Percentiles rank a stretch among this genome's conserved stretches.
These are phyloP conservation scores for Archilochus colubris DNA, from an alignment of 2,113 vertebrate species.

Conservation along the genomic window DNA sequence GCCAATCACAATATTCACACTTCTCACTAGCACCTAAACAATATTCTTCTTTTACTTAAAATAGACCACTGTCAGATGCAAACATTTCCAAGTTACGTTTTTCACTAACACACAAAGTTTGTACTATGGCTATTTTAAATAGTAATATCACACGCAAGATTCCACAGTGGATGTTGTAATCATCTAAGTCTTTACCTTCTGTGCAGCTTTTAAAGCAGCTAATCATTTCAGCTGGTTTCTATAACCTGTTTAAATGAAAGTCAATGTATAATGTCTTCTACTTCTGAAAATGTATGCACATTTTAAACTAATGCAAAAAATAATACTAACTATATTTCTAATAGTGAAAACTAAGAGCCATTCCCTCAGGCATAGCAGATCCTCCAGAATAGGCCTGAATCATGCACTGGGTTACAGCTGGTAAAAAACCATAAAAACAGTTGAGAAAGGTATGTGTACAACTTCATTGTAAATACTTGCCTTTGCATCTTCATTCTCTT, in stretches of 20 bases:
- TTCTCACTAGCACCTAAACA: conserved; percentile 59
- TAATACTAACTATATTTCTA: background rate
- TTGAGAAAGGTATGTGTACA: background rate
- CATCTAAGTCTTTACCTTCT: background rate
- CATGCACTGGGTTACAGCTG: background rate
- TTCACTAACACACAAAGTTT: conserved; percentile 31
- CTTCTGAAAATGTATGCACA: background rate
- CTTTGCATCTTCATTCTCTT: background rate
- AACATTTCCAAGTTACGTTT: conserved; percentile 39
- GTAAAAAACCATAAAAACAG: background rate
- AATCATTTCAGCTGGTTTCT: background rate
- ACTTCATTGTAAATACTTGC: conserved; percentile 12
- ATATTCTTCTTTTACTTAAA: conserved; percentile 63
- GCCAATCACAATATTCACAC: conserved; percentile 70
- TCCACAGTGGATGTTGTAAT: conserved; percentile 22
- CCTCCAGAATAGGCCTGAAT: background rate
- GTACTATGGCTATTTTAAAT: conserved; percentile 37
- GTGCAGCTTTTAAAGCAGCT: background rate
- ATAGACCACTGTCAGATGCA: conserved; percentile 42
- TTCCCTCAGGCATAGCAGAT: background rate
- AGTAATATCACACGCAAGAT: conserved; percentile 23
- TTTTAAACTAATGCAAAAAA: background rate
- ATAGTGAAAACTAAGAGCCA: background rate
- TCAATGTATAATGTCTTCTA: background rate
- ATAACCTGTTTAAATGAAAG: background rate